phyloP scores from a whole-genome alignment of 2,797 vertebrate genomes.

The Macropus fuliginosus region DNA sequence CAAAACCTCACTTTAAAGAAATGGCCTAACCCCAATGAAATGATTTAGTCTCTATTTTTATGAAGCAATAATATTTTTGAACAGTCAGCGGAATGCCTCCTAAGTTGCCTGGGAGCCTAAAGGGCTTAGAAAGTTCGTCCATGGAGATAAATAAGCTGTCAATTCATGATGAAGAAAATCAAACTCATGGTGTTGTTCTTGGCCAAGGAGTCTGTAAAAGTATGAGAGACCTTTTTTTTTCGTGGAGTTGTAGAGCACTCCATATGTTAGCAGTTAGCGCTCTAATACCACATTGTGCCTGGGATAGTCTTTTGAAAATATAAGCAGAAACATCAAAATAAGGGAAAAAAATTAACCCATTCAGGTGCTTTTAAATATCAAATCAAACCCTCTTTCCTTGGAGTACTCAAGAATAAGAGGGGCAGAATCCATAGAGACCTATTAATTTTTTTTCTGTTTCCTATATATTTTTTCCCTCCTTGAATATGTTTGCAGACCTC shows the following conservation, averaged over 20 bases:
- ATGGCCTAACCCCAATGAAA: slow-evolving; percentile 65
- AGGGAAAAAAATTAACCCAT: slow-evolving; percentile 86
- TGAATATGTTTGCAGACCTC: slow-evolving; percentile 67
- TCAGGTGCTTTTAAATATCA: slow-evolving; percentile 76
- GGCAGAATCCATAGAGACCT: slow-evolving; percentile 59
- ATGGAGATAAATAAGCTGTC: slow-evolving; percentile 90
- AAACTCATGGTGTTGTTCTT: slow-evolving; percentile 88
- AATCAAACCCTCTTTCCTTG: slow-evolving; percentile 75
- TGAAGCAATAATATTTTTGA: slow-evolving; percentile 88
- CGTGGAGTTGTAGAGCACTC: slow-evolving; percentile 77
- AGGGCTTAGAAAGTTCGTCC: slow-evolving; percentile 87
- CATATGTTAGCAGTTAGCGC: slow-evolving; percentile 89
- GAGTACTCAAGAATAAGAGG: slow-evolving; percentile 78
- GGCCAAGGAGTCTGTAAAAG: slow-evolving; percentile 83
- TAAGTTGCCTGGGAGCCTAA: slow-evolving; percentile 86
- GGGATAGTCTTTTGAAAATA: slow-evolving; percentile 85
- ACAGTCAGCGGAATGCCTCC: slow-evolving; percentile 91
- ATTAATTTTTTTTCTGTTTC: slow-evolving; percentile 58
- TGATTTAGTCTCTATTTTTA: slow-evolving; percentile 79
- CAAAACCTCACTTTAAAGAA: slow-evolving; percentile 62
- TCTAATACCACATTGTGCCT: slow-evolving; percentile 82
- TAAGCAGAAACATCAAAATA: slow-evolving; percentile 89
- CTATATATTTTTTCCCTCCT: neutral
- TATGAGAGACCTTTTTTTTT: slow-evolving; percentile 87
- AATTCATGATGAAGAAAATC: slow-evolving; percentile 89